phyloP scores from a whole-genome alignment of 37 sponge, comb jelly and placozoan species.

The Oopsacas minuta region DNA sequence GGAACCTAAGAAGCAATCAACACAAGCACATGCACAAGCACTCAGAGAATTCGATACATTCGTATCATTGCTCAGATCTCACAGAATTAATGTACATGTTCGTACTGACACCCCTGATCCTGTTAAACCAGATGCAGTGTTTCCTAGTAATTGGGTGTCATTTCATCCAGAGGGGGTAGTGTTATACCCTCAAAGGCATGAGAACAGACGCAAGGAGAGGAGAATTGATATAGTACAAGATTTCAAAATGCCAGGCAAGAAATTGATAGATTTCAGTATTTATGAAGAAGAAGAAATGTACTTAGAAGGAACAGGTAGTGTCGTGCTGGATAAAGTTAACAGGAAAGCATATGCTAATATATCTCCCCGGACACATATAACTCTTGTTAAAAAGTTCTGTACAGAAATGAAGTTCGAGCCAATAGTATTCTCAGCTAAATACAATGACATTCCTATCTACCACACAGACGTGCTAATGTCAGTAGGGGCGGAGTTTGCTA shows the following conservation, averaged over 20 bases:
- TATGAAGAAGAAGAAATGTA: constrained; percentile 36
- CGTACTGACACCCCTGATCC: constrained; percentile 24
- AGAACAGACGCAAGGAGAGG: constrained; percentile 31
- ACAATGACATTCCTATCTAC: constrained; percentile 29
- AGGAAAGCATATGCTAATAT: constrained; percentile 37
- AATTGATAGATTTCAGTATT: constrained; percentile 33
- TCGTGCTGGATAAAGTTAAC: constrained; percentile 59
- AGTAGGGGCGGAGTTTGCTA: constrained; percentile 28
- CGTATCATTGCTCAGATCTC: constrained; percentile 19
- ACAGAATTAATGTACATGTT: constrained; percentile 24
- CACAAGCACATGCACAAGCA: constrained; percentile 5
- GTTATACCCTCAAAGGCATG: constrained; percentile 47
- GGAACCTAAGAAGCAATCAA: neutral
- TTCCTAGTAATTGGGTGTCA: constrained; percentile 72
- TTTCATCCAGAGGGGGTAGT: constrained; percentile 31
- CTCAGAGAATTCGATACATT: constrained; percentile 35
- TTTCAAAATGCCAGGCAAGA: neutral
- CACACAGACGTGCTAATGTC: constrained; percentile 69
- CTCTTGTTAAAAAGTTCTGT: constrained; percentile 31
- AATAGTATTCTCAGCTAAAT: constrained; percentile 27
- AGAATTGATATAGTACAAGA: constrained; percentile 25
- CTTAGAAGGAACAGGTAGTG: constrained; percentile 70
- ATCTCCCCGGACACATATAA: constrained; percentile 36
- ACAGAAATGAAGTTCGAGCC: constrained; percentile 26
- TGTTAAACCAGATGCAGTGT: constrained; percentile 37